phyloP scores from a whole-genome alignment of 2,797 vertebrate species.

The Lithobates pipiens region DNA sequence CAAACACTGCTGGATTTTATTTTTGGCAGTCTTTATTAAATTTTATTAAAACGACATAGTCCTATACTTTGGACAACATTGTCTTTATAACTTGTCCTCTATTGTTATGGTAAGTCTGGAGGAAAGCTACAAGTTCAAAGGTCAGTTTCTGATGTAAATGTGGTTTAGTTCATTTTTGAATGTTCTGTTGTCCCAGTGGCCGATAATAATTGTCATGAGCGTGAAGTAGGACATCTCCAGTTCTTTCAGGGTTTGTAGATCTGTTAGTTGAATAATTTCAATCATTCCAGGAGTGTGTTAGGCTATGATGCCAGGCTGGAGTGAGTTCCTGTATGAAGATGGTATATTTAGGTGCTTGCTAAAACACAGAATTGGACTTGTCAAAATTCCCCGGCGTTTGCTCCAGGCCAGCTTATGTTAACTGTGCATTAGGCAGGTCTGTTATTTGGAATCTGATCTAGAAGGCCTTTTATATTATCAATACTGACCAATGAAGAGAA shows the following conservation, averaged over 20 bases:
- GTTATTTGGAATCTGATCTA: background rate
- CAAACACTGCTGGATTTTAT: too few species aligned
- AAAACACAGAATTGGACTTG: constrained; percentile 35
- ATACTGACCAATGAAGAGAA: background rate
- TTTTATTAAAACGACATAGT: background rate
- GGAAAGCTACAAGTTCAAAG: constrained; percentile 12
- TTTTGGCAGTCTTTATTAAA: background rate
- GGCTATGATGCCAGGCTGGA: background rate
- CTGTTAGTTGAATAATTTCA: constrained; percentile 33
- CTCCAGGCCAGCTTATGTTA: constrained; percentile 29
- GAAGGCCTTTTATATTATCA: constrained; percentile 4
- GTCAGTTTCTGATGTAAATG: constrained; percentile 1
- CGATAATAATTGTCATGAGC: background rate
- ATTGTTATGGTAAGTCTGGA: background rate
- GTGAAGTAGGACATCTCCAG: background rate
- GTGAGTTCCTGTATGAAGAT: constrained; percentile 5
- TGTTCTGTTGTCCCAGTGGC: background rate
- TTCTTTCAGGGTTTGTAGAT: constrained; percentile 26
- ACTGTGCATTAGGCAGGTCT: background rate
- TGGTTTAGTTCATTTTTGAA: background rate
- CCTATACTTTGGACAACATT: background rate
- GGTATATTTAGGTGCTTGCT: constrained; percentile 11
- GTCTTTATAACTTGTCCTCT: background rate
- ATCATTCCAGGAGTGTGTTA: constrained; percentile 36
- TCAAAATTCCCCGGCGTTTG: constrained; percentile 45